These are phyloP conservation scores for Coregonus ussuriensis DNA, from an alignment of 2,797 vertebrate genomes.

Conservation along the genomic window DNA sequence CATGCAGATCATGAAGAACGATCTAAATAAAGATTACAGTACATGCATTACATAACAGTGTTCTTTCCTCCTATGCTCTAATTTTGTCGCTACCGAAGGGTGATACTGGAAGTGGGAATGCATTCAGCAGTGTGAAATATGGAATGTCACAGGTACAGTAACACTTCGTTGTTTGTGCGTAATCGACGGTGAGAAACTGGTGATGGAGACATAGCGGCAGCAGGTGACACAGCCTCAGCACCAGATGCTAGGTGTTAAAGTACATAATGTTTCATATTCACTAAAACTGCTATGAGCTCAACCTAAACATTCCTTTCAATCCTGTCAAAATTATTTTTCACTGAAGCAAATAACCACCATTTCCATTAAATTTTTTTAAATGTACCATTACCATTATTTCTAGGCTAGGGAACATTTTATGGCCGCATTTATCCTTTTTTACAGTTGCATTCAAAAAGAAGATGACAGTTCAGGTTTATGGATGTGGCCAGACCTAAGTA, in stretches of 20 bases:
- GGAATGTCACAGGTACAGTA: slow-evolving; percentile 5
- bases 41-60: no score
- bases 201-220: slow-evolving; percentile 16
- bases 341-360: slow-evolving; percentile 1
- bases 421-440: neutral
- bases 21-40: no score
- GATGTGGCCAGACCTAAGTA: slow-evolving; percentile 27
- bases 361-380: neutral
- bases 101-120: neutral
- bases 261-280: slow-evolving; percentile 20
- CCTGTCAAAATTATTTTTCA: neutral
- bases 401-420: neutral
- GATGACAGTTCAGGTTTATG: neutral
- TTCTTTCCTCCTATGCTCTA: neutral
- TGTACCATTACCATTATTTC: neutral
- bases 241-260: slow-evolving; percentile 23
- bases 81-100: neutral
- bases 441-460: neutral
- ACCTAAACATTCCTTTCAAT: neutral
- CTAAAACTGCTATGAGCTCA: neutral
- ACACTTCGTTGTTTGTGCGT: slow-evolving; percentile 2
- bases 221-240: neutral
- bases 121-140: slow-evolving; percentile 22
- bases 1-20: no score
- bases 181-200: slow-evolving; percentile 30